Evolutionary conservation across 2,113 vertebrate genomes (phyloP), one percentile per base, ranked within the genome.

Genomic region (Motacilla tschutschensis): DNA sequence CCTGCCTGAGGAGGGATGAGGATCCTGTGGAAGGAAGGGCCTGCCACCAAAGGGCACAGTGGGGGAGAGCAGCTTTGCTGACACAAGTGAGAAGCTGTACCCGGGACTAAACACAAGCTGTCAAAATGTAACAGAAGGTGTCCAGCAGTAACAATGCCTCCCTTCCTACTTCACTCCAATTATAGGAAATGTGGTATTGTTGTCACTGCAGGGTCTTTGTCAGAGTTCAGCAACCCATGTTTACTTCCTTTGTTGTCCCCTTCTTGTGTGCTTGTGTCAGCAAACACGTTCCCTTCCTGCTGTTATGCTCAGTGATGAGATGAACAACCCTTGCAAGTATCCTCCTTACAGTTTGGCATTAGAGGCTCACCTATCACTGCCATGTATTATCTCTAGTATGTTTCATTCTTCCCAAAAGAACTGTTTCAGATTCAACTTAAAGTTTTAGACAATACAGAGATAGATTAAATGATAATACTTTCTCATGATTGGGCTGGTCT

Each of bases 241-340:
- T 94, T 85, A 66, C 29, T 62, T 93, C 63, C 82, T 66, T 84
- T 84, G 69, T 57, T 73, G 60, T 67, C 17, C 35, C 59, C 55
- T 76, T 80, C 73, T 90, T 74, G 65, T 77, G 76, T 64, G 41
- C 69, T 50, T 78, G 31, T 91, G 69, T 93, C 90, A 93, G 93
- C 90, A 89, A 69, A 78, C 69, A 54, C 0, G 0, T 43, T 88
- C 87, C 41, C 73, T 94, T 93, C 90, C 93, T 93, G 82, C 82
- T 1, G 24, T 93, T 88, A 81, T 74, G 57, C 41, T 85, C 44
- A n/a, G 25, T n/a, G 53, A 54, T 60, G 65, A 57, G 53, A 54
- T 7, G 6, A 84, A 2, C 29, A 36, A 3, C 21, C 13, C 24
- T 77, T 54, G 26, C n/a, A 40, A 63, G 17, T 2, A 12, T 54